Evolutionary conservation across 2,888 invertebrate species (phyloP).

Genomic region (Eretmocerus hayati): DNA sequence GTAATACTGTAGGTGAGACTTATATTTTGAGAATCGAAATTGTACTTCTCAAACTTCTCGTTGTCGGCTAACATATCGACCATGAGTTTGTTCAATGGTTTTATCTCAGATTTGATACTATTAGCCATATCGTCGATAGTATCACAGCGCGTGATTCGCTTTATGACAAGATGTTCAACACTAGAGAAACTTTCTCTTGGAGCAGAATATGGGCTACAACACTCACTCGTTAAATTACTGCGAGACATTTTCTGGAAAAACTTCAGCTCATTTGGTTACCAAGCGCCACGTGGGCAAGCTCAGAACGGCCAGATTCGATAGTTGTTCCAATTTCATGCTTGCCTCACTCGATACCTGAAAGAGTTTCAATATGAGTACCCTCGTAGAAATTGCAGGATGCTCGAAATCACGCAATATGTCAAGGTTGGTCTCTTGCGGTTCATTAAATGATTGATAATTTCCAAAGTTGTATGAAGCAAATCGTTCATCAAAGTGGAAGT

Average conservation of each 20-base stretch:
- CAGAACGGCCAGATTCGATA: background rate
- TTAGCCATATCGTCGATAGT: slow-evolving; percentile 32
- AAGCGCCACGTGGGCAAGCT: background rate
- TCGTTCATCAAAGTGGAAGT: too few relatives aligned
- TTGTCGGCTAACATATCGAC: slow-evolving; percentile 26
- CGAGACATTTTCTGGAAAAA: background rate
- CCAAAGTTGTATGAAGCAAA: too few relatives aligned
- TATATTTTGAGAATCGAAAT: slow-evolving; percentile 33
- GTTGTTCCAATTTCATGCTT: background rate
- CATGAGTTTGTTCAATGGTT: slow-evolving; percentile 25
- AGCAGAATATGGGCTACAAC: slow-evolving; percentile 5
- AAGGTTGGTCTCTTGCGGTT: too few relatives aligned
- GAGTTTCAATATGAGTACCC: too few relatives aligned
- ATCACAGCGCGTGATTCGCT: slow-evolving; percentile 25
- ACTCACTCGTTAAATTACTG: slow-evolving; percentile 1
- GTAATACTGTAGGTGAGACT: slow-evolving; percentile 38
- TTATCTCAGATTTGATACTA: slow-evolving; percentile 29
- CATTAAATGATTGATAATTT: too few relatives aligned
- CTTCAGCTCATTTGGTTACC: background rate
- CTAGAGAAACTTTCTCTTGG: slow-evolving; percentile 8
- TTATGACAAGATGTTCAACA: slow-evolving; percentile 13
- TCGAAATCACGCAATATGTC: too few relatives aligned
- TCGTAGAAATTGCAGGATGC: too few relatives aligned
- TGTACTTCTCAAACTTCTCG: slow-evolving; percentile 34
- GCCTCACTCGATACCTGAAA: background rate